Conservation (phyloP, 2,888 invertebrate genomes). For the Drosophila cognata region DNA sequence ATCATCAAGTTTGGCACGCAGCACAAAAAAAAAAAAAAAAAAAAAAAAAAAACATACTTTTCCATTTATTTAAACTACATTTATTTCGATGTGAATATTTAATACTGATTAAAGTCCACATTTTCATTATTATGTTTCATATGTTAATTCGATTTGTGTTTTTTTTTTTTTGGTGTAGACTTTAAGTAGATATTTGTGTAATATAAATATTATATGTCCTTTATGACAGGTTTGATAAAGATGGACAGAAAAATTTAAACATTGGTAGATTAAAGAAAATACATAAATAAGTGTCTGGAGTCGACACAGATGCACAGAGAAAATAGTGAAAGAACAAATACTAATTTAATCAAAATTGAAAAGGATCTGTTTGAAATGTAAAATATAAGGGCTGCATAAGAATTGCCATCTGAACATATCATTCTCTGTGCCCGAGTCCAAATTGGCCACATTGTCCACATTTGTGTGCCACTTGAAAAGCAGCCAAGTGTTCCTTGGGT, state of each 20-base stretch:
- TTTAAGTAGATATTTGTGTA: neutral
- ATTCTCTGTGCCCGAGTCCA: neutral
- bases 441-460: neutral
- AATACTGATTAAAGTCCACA: neutral
- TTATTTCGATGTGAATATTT: neutral
- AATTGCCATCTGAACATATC: neutral
- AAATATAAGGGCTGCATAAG: neutral
- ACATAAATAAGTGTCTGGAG: neutral
- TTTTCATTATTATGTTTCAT: neutral
- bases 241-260: too few species aligned
- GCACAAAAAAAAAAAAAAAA: neutral
- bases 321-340: neutral
- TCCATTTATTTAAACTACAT: neutral
- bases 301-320: neutral
- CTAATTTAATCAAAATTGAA: neutral
- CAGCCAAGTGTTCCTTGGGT: neutral
- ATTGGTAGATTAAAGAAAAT: too few species aligned
- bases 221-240: too few species aligned
- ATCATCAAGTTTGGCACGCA: constrained; percentile 11
- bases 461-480: neutral
- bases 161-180: neutral
- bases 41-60: neutral
- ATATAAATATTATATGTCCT: too few species aligned
- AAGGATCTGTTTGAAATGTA: neutral
- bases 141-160: neutral